phyloP scores from a whole-genome alignment of 2,113 vertebrate species.

The Equus przewalskii region DNA sequence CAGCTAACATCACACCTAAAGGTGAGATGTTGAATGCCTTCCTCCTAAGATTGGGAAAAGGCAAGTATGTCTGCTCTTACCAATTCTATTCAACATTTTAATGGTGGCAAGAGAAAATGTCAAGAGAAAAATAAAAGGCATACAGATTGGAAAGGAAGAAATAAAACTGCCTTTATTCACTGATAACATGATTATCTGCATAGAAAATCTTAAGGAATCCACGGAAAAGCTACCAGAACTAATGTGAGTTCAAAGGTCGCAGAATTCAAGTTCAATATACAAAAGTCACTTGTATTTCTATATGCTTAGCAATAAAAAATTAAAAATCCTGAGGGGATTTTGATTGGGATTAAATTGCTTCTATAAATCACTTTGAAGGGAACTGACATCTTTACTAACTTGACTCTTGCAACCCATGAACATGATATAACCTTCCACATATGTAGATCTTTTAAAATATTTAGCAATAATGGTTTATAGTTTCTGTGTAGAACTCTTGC shows the following conservation, averaged over 20 bases:
- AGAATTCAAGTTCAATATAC: not conserved
- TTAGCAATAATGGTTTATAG: not conserved
- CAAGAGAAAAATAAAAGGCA: not conserved
- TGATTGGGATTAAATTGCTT: not conserved
- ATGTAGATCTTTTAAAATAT: not conserved
- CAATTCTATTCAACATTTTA: not conserved
- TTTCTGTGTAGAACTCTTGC: not conserved
- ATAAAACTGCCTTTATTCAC: not conserved
- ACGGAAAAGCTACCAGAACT: not conserved
- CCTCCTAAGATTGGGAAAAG: not conserved
- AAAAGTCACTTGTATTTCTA: not conserved
- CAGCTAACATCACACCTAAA: not conserved
- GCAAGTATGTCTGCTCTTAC: not conserved
- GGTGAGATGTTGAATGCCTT: not conserved
- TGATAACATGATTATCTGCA: not conserved
- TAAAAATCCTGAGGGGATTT: slow-evolving; percentile 2
- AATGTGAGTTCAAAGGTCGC: not conserved
- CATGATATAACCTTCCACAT: not conserved
- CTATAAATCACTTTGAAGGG: not conserved
- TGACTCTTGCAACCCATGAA: not conserved
- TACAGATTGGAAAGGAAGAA: not conserved
- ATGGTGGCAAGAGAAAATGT: not conserved
- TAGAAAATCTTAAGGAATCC: not conserved
- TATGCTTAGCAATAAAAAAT: not conserved
- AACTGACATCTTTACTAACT: not conserved